These are phyloP conservation scores for Molossus alvarezi DNA, from an alignment of 2,797 vertebrate species.

Conservation along the genomic window DNA sequence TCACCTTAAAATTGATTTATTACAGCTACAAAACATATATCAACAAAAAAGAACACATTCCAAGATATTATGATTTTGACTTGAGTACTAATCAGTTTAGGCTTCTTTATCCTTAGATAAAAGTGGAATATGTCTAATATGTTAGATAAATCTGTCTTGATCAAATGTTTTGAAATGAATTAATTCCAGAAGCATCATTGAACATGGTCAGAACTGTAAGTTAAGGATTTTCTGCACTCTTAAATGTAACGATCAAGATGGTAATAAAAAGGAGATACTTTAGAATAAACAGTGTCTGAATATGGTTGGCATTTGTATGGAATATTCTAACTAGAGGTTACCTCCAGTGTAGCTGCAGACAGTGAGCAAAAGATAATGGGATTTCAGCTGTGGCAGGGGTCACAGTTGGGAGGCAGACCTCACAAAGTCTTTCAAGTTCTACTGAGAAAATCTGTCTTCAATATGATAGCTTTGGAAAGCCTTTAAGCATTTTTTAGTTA, in stretches of 20 bases:
- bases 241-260: background rate
- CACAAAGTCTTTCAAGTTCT: background rate
- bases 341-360: background rate
- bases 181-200: constrained; percentile 44
- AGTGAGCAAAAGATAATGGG: background rate
- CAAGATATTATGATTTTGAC: constrained; percentile 15
- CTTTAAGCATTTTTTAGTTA: background rate
- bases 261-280: background rate
- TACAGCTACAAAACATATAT: background rate
- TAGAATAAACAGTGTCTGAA: background rate
- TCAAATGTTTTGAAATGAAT: constrained; percentile 28
- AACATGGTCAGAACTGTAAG: background rate
- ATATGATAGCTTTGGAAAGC: background rate
- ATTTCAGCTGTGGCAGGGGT: background rate
- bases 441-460: background rate
- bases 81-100: background rate
- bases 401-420: background rate
- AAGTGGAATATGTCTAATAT: background rate
- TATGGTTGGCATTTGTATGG: background rate
- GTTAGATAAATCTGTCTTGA: constrained; percentile 15
- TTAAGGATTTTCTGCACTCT: background rate
- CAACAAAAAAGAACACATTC: background rate
- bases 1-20: constrained; percentile 10
- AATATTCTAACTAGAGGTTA: background rate
- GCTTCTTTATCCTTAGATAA: background rate